Conservation (phyloP, 2,888 invertebrate genomes). For the Spicauda simplicius region DNA sequence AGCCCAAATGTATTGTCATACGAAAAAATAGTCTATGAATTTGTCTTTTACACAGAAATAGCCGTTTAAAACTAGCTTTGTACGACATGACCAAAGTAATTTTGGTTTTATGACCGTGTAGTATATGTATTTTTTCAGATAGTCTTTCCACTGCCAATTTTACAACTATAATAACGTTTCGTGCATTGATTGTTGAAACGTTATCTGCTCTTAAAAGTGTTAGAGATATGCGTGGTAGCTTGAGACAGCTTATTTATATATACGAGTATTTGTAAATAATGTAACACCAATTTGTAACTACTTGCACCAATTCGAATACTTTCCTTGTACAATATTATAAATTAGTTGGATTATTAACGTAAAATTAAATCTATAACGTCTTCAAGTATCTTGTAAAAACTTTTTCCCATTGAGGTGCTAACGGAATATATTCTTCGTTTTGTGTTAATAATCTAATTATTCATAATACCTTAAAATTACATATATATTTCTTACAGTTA, state of each 20-base stretch:
- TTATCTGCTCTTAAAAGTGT: background rate
- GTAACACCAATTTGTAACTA: conserved; percentile 16
- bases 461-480: background rate
- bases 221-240: background rate
- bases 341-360: conserved; percentile 4
- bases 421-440: background rate
- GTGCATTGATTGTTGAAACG: too few species aligned
- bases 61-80: too few species aligned
- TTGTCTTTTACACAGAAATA: too few species aligned
- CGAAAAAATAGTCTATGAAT: too few species aligned
- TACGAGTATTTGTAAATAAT: background rate
- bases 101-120: background rate
- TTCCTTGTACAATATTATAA: background rate
- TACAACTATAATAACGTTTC: background rate
- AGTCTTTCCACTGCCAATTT: conserved; percentile 21
- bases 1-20: too few species aligned
- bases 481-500: background rate
- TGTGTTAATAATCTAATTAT: conserved; percentile 1
- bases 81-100: background rate
- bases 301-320: background rate
- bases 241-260: background rate
- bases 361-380: background rate
- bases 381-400: background rate
- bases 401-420: conserved; percentile 15
- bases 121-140: background rate